Evolutionary conservation across 1,140 invertebrate genomes (phyloP).

Genomic region (Drosophila santomea): DNA sequence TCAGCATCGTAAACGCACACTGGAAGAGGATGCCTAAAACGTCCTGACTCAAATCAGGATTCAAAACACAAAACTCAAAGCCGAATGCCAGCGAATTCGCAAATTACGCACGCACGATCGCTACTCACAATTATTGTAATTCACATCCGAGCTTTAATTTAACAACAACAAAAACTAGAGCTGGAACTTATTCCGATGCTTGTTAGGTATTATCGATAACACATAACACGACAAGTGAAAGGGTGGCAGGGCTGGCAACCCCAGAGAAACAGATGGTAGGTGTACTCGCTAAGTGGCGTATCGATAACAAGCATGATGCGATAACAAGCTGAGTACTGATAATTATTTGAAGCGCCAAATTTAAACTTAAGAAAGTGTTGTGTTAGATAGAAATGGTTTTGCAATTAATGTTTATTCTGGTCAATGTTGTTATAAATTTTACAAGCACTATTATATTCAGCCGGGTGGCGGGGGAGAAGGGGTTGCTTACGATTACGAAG

Average conservation of each 20-base stretch:
- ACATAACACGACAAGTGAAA: background rate
- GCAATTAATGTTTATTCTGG: constrained; percentile 1
- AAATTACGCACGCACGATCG: constrained; percentile 24
- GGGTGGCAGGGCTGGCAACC: background rate
- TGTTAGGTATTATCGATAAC: background rate
- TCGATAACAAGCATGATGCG: background rate
- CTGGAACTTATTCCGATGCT: background rate
- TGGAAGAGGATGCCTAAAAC: constrained; percentile 49
- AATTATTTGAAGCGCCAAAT: too few species aligned
- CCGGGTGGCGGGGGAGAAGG: background rate
- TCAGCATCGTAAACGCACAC: constrained; percentile 69
- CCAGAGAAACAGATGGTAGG: background rate
- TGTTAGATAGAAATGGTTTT: background rate
- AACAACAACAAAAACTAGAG: constrained; percentile 56
- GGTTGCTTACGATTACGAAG: background rate
- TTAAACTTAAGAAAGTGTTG: too few species aligned
- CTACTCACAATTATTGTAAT: constrained; percentile 77
- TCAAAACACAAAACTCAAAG: constrained; percentile 33
- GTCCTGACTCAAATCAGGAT: constrained; percentile 36
- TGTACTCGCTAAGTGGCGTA: background rate
- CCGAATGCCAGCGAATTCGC: constrained; percentile 20
- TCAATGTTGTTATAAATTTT: constrained; percentile 24
- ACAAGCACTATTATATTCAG: constrained; percentile 28
- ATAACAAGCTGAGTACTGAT: background rate
- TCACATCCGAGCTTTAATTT: constrained; percentile 73